Base-by-base conservation (phyloP, 2,797 vertebrate species). In the Girardinus metallicus region DNA sequence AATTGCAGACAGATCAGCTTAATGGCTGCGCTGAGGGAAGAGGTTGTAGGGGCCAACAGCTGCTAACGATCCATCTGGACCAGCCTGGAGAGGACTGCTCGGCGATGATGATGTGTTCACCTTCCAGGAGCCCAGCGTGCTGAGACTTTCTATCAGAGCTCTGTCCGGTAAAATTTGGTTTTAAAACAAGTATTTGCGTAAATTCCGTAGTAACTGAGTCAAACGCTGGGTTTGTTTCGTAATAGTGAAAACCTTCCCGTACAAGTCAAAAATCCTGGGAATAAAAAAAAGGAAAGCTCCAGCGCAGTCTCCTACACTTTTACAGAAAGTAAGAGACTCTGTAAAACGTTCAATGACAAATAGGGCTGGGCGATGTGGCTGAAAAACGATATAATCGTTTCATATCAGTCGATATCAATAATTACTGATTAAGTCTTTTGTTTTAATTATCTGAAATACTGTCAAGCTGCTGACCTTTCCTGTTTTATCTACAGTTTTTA, bases 1-100 rank as follows among this genome's bases (percentile, higher is more conserved):
- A 94, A 93, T 91, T 93, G 88, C 90, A 89, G 91, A 93, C 90
- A 91, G 92, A 94, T 89, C 91, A 83, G 87, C 82, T 88, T 94
- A 93, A 94, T 94, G 89, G 89, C 78, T 79, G 89, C 78, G 91
- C 87, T 92, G 91, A 93, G 88, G 86, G 91, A 91, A 89, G 91
- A 90, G 93, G 91, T 91, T 94, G 90, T 31, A 79, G 87, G 92
- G 92, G 91, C 91, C 86, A 93, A 91, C 95, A 95, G 94, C 94
- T 95, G 93, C 87, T 92, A 83, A 83, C 53, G 86, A 93, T 94
- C 92, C 88, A 93, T 95, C 91, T 92, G 91, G 81, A 83, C 83
- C 81, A 41, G 89, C 85, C 80, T 43, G 83, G 77, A 78, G 83
- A 6, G 80, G 82, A 78, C 83, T 1, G 21, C 75, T 70, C 41